Evolutionary conservation across 2,797 vertebrate species (phyloP).

Genomic region (Sardinella longiceps): DNA sequence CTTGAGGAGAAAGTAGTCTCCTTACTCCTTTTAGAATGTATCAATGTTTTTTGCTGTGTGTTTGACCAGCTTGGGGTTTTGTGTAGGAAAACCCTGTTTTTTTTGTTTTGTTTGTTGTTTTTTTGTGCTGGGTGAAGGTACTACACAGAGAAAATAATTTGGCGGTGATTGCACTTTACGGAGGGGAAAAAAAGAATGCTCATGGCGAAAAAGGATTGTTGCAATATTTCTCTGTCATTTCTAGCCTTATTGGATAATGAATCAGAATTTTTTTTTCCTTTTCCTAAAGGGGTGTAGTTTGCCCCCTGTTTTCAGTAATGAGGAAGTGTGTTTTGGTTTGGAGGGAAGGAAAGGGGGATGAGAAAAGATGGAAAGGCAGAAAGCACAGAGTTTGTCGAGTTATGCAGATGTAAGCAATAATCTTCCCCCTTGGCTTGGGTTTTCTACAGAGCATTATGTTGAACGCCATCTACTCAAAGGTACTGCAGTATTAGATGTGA

Average conservation of each 20-base stretch:
- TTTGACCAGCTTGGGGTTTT: neutral
- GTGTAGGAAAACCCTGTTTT: conserved; percentile 24
- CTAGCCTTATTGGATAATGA: conserved; percentile 78
- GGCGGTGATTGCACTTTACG: conserved; percentile 80
- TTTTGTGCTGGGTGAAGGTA: conserved; percentile 63
- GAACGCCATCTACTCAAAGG: conserved; percentile 76
- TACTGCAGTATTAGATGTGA: conserved; percentile 90
- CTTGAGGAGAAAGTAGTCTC: neutral
- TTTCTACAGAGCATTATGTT: conserved; percentile 57
- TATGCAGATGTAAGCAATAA: conserved; percentile 91
- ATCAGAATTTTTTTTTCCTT: conserved; percentile 51
- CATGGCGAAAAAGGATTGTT: conserved; percentile 76
- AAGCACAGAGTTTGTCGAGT: conserved; percentile 76
- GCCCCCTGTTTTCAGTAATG: conserved; percentile 47
- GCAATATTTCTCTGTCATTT: conserved; percentile 84
- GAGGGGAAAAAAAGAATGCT: conserved; percentile 60
- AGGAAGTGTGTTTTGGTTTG: conserved; percentile 59
- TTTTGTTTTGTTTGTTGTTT: too few relatives aligned
- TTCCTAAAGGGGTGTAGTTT: neutral
- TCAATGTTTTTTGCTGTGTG: neutral
- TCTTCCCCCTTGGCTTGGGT: conserved; percentile 72
- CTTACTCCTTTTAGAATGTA: conserved; percentile 11
- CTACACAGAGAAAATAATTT: conserved; percentile 55
- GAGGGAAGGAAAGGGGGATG: conserved; percentile 53
- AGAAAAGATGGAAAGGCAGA: conserved; percentile 54